Evolutionary conservation across 2,797 vertebrate genomes (phyloP).

Genomic region (Leontocebus nigricollis): DNA sequence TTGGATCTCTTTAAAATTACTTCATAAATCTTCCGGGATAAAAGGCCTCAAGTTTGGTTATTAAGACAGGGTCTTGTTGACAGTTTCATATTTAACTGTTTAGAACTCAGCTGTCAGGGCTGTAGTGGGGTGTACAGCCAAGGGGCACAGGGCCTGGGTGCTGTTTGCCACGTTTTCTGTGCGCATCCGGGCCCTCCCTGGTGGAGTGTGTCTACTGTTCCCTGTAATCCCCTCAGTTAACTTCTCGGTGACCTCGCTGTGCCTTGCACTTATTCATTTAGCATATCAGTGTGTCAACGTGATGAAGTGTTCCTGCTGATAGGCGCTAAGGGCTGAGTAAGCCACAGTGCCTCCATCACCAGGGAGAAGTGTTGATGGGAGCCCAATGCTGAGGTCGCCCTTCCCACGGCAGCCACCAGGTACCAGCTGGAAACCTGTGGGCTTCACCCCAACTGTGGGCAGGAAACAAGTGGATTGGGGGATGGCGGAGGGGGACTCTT

Average conservation of each 20-base stretch:
- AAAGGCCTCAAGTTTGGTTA: constrained; percentile 91
- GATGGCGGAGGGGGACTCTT: accelerated
- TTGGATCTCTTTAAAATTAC: constrained; percentile 93
- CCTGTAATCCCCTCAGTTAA: constrained; percentile 81
- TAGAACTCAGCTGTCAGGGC: constrained; percentile 81
- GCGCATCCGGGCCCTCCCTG: constrained; percentile 71
- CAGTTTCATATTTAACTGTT: constrained; percentile 90
- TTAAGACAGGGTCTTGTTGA: constrained; percentile 90
- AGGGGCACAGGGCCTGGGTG: constrained; percentile 64
- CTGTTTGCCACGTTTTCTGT: constrained; percentile 64
- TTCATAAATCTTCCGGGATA: constrained; percentile 92
- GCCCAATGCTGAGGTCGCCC: constrained; percentile 77
- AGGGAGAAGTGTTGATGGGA: constrained; percentile 71
- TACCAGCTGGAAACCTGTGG: constrained; percentile 51
- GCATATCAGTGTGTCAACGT: constrained; percentile 79
- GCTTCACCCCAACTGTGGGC: constrained; percentile 43
- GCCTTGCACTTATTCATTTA: constrained; percentile 76
- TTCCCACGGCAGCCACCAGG: constrained; percentile 70
- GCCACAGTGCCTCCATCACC: constrained; percentile 70
- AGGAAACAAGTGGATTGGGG: not conserved
- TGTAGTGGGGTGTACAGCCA: constrained; percentile 59
- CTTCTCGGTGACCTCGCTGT: constrained; percentile 81
- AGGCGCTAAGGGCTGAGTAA: constrained; percentile 79
- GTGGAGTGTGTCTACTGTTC: constrained; percentile 78
- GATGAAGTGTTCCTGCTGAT: constrained; percentile 84